A percentile compares a stretch with the other conserved stretches of the same genome.
phyloP scores from a whole-genome alignment of 2,113 vertebrate genomes.

The Eretmochelys imbricata region DNA sequence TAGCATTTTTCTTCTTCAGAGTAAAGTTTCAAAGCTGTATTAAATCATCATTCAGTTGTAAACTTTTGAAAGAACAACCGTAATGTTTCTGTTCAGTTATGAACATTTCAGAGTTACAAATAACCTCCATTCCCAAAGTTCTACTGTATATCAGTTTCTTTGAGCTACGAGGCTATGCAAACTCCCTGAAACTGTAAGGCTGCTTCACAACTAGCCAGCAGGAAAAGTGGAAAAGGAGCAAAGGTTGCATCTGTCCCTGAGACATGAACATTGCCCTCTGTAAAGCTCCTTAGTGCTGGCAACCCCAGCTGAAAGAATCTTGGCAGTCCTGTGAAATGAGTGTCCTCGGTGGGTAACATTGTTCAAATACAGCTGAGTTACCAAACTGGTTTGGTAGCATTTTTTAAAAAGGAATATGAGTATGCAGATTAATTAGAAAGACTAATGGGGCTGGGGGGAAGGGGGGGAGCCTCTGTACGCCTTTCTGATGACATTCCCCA shows the following conservation, averaged over 20 bases:
- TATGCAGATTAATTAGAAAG: not conserved
- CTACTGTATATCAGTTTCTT: not conserved
- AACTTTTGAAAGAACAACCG: too few relatives aligned
- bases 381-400: not conserved
- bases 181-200: not conserved
- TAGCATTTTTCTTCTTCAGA: too few relatives aligned
- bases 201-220: conserved; percentile 5
- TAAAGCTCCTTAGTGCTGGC: not conserved
- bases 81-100: too few relatives aligned
- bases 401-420: conserved; percentile 22
- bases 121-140: too few relatives aligned
- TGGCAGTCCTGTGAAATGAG: not conserved
- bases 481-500: not conserved
- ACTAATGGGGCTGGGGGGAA: not conserved
- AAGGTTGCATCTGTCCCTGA: not conserved
- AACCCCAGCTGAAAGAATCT: not conserved
- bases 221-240: not conserved
- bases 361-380: not conserved
- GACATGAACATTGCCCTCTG: rapidly evolving
- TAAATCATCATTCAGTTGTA: too few relatives aligned
- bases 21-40: too few relatives aligned
- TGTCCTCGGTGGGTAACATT: not conserved
- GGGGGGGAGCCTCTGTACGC: not conserved
- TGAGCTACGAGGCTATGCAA: not conserved
- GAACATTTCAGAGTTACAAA: too few relatives aligned